Base-by-base conservation (phyloP, 2,888 invertebrate species). In the Leucophenga montana region DNA sequence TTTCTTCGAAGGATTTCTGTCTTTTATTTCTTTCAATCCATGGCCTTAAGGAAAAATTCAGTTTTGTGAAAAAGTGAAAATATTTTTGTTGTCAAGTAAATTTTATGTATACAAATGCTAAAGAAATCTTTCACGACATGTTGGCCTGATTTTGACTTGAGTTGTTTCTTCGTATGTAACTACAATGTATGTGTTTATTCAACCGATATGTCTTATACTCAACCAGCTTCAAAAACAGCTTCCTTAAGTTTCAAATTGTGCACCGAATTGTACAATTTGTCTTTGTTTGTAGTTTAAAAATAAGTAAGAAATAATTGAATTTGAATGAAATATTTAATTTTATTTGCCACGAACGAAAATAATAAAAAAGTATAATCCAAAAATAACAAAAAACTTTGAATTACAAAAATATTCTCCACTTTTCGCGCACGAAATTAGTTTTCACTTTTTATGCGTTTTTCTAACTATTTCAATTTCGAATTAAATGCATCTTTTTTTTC, bases 81-180 rank as follows among this genome's bases (percentile, higher is more conserved):
- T 27, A 27, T 27, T 27, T 27, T 27, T 27, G 27, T 27, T 27
- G 27, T 27, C 27, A 27, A 27, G 27, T 27, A 27, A 27, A 27
- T 27, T 3, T 27, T 27, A 27, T 27, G 27, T 27, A 2, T 27
- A 27, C 27, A 27, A 27, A 27, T 3, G 27, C 27, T 27, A 27
- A 27, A 27, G 54, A 71, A 84, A 80, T 76, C 78, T 79, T 84
- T 83, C 76, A 78, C 76, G 77, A 71, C 56, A 61, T 66, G 70
- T 59, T 73, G 75, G 67, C 53, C 73, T 72, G 66, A 53, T 65
- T 67, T 44, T 56, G 64, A 46, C 39, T 69, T 46, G 46, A 14
- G 2, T 46, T 46, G 46, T 46, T 46, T 46, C 2, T 27, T 46
- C 6, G 6, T 46, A 4, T 46, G n/a, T 14, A 46, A 3, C 46